These are phyloP conservation scores for Colossoma macropomum DNA, from an alignment of 2,113 vertebrate species.

Conservation along the genomic window DNA sequence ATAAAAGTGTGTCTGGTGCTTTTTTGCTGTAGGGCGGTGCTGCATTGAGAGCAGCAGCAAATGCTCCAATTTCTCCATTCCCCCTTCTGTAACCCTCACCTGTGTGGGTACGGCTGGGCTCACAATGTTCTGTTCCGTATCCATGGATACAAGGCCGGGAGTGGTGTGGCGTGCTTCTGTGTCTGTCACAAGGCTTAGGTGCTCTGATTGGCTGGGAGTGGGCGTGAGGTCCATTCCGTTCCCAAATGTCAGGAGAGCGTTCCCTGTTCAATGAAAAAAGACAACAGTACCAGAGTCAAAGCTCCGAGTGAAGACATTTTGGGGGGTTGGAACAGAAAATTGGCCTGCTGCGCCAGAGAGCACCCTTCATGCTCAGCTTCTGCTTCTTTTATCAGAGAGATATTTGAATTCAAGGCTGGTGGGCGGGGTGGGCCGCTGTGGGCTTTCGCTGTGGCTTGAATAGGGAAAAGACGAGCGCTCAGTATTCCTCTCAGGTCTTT, in stretches of 20 bases:
- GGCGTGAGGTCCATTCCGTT: constrained; percentile 79
- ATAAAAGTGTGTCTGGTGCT: neutral
- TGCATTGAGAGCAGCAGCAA: constrained; percentile 36
- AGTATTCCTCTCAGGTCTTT: constrained; percentile 74
- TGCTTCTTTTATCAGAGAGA: constrained; percentile 29
- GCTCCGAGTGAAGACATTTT: constrained; percentile 13
- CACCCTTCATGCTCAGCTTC: constrained; percentile 2
- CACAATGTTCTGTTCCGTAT: constrained; percentile 74
- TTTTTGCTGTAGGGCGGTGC: neutral
- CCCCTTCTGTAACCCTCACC: constrained; percentile 67
- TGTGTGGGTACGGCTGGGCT: constrained; percentile 85
- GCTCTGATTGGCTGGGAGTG: constrained; percentile 68
- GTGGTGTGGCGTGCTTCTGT: constrained; percentile 57
- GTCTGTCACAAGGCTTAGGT: constrained; percentile 69
- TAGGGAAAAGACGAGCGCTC: constrained; percentile 63
- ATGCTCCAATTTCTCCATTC: constrained; percentile 11
- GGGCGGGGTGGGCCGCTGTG: constrained; percentile 37
- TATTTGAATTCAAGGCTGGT: constrained; percentile 44
- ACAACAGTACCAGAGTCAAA: constrained; percentile 26
- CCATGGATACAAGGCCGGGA: constrained; percentile 60
- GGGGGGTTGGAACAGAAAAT: neutral
- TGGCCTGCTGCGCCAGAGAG: neutral
- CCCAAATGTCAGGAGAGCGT: constrained; percentile 86
- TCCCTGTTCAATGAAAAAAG: constrained; percentile 73
- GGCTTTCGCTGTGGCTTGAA: constrained; percentile 46